These are phyloP conservation scores for Thalassaphorura encarpata DNA, from an alignment of 1,140 invertebrate species.

Conservation along the genomic window DNA sequence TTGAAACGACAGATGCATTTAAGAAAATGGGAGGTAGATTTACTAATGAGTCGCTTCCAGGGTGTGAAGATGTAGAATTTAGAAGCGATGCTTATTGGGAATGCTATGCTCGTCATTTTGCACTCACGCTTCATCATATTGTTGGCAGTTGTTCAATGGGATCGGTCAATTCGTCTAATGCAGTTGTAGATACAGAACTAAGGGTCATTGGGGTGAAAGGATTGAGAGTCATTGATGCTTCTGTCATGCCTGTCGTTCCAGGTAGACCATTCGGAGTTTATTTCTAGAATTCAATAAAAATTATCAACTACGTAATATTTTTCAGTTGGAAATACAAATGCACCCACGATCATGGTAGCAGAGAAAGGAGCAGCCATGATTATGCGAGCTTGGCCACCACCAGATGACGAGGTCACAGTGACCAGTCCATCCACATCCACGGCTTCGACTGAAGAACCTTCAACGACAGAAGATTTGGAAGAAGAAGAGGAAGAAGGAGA, in stretches of 20 bases:
- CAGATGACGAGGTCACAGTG: background rate
- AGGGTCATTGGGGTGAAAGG: slow-evolving; percentile 47
- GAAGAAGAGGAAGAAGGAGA: slow-evolving; percentile 5
- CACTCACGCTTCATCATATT: slow-evolving; percentile 78
- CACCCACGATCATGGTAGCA: slow-evolving; percentile 5
- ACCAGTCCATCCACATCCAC: background rate
- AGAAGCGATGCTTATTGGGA: slow-evolving; percentile 76
- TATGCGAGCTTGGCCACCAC: background rate
- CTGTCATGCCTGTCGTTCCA: slow-evolving; percentile 57
- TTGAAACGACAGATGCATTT: slow-evolving; percentile 17
- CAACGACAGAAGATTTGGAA: background rate
- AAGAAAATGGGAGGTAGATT: slow-evolving; percentile 12
- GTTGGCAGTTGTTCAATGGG: slow-evolving; percentile 90
- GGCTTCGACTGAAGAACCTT: background rate
- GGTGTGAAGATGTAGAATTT: slow-evolving; percentile 36
- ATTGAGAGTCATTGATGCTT: slow-evolving; percentile 46
- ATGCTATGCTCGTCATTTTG: slow-evolving; percentile 64
- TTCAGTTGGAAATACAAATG: background rate
- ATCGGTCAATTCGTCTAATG: slow-evolving; percentile 6
- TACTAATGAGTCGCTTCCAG: slow-evolving; percentile 12
- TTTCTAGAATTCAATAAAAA: background rate
- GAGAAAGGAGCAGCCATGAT: slow-evolving; percentile 9
- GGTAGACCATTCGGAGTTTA: slow-evolving; percentile 38
- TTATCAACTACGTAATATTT: background rate
- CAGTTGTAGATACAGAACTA: slow-evolving; percentile 45